Conservation (phyloP, 2,797 vertebrate genomes). For the Clarias laeviceps region DNA sequence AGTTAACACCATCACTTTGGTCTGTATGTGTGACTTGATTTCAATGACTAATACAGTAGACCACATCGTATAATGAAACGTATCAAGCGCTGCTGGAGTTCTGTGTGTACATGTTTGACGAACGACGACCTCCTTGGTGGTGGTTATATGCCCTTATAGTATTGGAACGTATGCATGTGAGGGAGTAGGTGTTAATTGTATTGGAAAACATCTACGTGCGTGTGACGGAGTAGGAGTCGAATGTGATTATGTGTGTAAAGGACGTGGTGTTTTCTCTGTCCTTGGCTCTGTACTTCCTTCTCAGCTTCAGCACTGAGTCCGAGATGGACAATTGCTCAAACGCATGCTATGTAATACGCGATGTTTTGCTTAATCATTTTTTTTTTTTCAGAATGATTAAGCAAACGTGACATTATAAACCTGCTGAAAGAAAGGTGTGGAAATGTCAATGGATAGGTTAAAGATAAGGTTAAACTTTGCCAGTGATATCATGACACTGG, state of each 20-base stretch:
- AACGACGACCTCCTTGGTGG: background rate
- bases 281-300: background rate
- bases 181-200: conserved; percentile 21
- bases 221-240: conserved; percentile 22
- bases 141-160: conserved; percentile 16
- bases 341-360: too few species aligned
- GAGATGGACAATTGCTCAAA: background rate
- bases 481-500: background rate
- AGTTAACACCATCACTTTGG: background rate
- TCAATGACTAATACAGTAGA: background rate
- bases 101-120: background rate
- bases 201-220: conserved; percentile 26
- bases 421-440: background rate
- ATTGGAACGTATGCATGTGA: conserved; percentile 30
- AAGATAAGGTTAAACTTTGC: background rate
- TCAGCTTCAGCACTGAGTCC: conserved; percentile 1
- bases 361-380: background rate
- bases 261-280: conserved; percentile 13
- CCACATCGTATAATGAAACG: background rate
- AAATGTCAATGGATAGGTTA: background rate
- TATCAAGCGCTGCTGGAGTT: background rate
- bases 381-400: background rate
- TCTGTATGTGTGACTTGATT: conserved; percentile 45
- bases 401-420: background rate
- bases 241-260: background rate